These are phyloP conservation scores for Salvelinus sp. DNA, from an alignment of 2,113 vertebrate genomes.

Conservation along the genomic window DNA sequence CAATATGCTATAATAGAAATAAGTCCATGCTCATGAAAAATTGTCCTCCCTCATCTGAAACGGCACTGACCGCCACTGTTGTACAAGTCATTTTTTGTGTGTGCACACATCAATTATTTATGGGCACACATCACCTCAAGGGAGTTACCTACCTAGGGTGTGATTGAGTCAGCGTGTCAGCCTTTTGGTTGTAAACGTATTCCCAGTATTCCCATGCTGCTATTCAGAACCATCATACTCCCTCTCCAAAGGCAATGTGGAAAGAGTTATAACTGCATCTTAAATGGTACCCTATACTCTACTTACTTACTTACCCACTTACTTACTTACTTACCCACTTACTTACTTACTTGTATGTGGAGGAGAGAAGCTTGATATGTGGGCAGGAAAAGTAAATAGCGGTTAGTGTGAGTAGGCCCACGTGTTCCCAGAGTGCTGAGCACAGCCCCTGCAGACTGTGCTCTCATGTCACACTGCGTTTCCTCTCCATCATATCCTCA, in stretches of 20 bases:
- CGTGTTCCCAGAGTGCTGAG: constrained; percentile 35
- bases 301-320: no score
- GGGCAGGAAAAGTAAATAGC: constrained; percentile 17
- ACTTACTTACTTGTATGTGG: not conserved
- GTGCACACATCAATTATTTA: no score
- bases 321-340: no score
- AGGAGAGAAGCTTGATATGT: constrained; percentile 17
- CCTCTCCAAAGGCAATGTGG: constrained; percentile 8
- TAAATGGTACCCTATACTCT: no score
- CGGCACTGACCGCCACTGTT: no score
- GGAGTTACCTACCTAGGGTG: not conserved
- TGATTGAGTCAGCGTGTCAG: not conserved
- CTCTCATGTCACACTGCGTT: constrained; percentile 60
- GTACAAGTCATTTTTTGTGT: no score
- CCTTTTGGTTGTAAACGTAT: not conserved
- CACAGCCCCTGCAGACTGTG: constrained; percentile 69
- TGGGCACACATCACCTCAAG: not conserved
- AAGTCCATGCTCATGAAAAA: no score
- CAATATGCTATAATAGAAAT: no score
- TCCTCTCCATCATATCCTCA: constrained; percentile 26
- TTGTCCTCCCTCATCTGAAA: no score
- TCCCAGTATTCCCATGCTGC: not conserved
- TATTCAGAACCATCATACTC: not conserved
- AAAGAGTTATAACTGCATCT: constrained; percentile 2
- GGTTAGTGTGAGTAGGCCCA: not conserved